These are phyloP conservation scores for Yponomeuta sedellus DNA, from an alignment of 2,888 invertebrate genomes.

Conservation along the genomic window DNA sequence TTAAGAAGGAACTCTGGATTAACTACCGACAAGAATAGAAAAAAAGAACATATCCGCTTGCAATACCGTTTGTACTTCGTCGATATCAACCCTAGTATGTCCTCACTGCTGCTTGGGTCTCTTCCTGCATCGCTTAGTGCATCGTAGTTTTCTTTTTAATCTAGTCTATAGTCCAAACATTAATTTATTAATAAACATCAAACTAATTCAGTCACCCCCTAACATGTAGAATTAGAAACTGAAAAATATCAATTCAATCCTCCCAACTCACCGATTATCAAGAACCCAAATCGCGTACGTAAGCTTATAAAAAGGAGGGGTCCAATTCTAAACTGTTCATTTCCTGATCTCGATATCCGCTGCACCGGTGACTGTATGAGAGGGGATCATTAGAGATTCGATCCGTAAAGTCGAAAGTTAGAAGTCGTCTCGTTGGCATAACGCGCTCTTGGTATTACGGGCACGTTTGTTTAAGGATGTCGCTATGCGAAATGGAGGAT, in stretches of 20 bases:
- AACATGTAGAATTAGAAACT: no score
- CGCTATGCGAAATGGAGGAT: constrained; percentile 34
- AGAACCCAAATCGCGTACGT: background rate
- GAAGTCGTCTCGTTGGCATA: background rate
- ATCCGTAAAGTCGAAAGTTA: constrained; percentile 9
- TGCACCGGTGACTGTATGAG: constrained; percentile 1
- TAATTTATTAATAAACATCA: no score
- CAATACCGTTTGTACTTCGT: no score
- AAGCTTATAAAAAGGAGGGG: background rate
- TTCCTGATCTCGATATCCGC: constrained; percentile 1
- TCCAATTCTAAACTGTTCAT: background rate
- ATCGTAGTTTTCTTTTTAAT: no score
- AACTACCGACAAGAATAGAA: no score
- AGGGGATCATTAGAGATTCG: background rate
- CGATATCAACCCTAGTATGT: no score
- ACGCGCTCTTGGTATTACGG: constrained; percentile 33
- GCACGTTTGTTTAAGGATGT: constrained; percentile 42
- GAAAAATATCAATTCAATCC: background rate
- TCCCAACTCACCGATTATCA: background rate
- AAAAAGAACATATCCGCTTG: no score
- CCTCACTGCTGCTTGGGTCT: no score
- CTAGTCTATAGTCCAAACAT: no score
- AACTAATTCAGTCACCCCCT: no score
- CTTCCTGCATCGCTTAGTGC: no score
- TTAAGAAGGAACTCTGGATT: no score